Evolutionary conservation across 2,888 invertebrate species (phyloP), one percentile per base, ranked within the genome.

Genomic region (Bellardia bayeri): DNA sequence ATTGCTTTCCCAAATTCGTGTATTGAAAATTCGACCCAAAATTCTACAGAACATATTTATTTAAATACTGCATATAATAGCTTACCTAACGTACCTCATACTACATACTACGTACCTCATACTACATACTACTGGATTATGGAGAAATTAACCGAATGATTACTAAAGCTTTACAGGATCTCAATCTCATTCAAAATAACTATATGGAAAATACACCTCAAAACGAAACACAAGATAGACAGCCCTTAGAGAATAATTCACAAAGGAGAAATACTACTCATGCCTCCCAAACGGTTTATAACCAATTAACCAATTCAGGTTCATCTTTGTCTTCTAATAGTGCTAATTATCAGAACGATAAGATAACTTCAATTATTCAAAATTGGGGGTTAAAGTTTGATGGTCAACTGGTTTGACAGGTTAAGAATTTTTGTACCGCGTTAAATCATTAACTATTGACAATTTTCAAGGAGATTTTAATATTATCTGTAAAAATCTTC

Each of bases 311-410:
- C 14, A 51, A 51, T 7, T 51, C 51, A n/a, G 2, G 13, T 8
- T 45, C 13, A 3, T 51, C 54, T n/a, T 33, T 6, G 7, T 40
- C 13, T 61, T 33, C 13, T 13, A 61, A 61, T 33, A 61, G 3
- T 1, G 4, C 61, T 13, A 61, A 13, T 14, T 33, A 61, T 33
- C 61, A 33, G 5, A 61, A 30, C 11, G 54, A 66, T 13, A 78
- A 66, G n/a, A 66, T 78, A 37, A 66, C 76, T 1, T 78, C 64
- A 1, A 66, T 78, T 3, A 84, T 87, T 0, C 64, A 84, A 16
- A 76, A 81, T 9, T 87, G 82, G 74, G 78, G 78, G 23, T 11
- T 85, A 0, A 79, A 79, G 42, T 85, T 87, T 42, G 81, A 84
- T 75, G 87, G 87, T 49, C 79, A 0, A 71, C 76, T 66, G 61